Conservation (phyloP, 2,888 invertebrate genomes). For the Dasysyrphus albostriatus region DNA sequence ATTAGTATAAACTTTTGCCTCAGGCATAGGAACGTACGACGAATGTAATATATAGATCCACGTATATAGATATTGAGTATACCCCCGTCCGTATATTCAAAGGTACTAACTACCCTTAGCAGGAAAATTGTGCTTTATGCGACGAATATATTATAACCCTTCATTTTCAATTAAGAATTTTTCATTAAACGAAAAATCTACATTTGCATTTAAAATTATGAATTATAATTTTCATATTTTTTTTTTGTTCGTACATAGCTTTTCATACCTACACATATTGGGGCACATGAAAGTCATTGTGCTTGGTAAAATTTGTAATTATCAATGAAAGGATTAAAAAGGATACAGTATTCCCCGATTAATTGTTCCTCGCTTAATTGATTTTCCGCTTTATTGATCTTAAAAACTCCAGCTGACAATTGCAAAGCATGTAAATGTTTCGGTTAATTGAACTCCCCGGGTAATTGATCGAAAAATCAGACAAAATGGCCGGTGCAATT, state of each 20-base stretch:
- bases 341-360: too few relatives aligned
- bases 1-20: constrained; percentile 15
- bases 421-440: too few relatives aligned
- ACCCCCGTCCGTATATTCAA: too few relatives aligned
- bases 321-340: too few relatives aligned
- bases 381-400: too few relatives aligned
- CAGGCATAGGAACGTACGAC: background rate
- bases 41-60: background rate
- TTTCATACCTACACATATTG: too few relatives aligned
- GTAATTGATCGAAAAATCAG: too few relatives aligned
- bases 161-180: background rate
- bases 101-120: background rate
- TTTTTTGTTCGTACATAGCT: background rate
- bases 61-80: background rate
- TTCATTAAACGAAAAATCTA: background rate
- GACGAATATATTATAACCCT: constrained; percentile 8
- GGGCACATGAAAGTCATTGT: background rate
- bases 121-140: background rate
- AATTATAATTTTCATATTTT: background rate
- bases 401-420: too few relatives aligned
- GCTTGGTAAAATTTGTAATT: background rate
- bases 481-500: too few relatives aligned
- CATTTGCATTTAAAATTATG: background rate
- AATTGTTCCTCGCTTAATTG: too few relatives aligned
- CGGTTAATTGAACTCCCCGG: too few relatives aligned